Evolutionary conservation across 37 sponge, comb jelly and placozoan species (phyloP), one percentile per base, ranked within the genome.

Genomic region (Chondrilla cf. caribensis): DNA sequence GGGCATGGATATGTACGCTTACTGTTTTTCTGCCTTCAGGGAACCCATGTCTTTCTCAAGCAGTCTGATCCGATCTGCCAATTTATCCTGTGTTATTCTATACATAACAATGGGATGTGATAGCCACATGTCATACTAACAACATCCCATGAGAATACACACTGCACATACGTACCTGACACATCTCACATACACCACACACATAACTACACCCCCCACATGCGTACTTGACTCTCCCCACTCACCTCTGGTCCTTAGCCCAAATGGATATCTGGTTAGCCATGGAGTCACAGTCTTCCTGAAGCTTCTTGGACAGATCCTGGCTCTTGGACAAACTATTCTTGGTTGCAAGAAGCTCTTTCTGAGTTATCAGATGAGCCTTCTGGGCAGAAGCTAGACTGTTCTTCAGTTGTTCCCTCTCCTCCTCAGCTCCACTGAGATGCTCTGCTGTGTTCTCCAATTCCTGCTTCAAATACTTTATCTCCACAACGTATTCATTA

Each of bases 331-430:
- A 19, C 19, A 73, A 37, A 37, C 76, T 73, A 37, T n/a, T 39
- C 2, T 38, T 37, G 41, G 76, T 73, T 22, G 76, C 17, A 39
- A 40, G 76, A 31, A 73, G 76, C 25, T 73, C 76, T 25, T 73
- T 73, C 43, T 73, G 76, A 39, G 76, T 73, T n/a, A 42, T 37
- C 44, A 73, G 43, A 6, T 73, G 76, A 7, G 76, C 76, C 76
- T 38, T 37, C 76, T 73, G 76, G 2, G 44, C 76, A 40, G 76
- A 31, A 2, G 76, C 24, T 4, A 73, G 43, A 39, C 76, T 73
- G 44, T 73, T 73, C 76, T 73, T 73, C 25, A 73, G 44, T 37
- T 43, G 38, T 37, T 73, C 76, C 19, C 36, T 25, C 76, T 73
- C 76, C 25, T 73, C 76, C 6, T 42, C 44, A 38, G 76, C 41